These are phyloP conservation scores for Motacilla tschutschensis DNA, from an alignment of 2,113 vertebrate species.

Conservation along the genomic window DNA sequence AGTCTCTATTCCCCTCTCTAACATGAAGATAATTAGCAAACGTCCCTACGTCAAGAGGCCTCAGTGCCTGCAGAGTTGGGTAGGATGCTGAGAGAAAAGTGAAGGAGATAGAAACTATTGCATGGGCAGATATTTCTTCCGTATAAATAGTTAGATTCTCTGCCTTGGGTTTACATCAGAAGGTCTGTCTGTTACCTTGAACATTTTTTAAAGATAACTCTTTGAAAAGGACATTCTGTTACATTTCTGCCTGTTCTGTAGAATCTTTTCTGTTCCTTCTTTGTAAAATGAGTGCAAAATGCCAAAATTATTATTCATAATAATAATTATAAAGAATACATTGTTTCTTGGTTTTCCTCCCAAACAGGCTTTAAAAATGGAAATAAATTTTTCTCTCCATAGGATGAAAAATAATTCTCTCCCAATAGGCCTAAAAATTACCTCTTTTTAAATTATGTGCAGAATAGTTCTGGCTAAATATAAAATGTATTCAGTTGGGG, in stretches of 20 bases:
- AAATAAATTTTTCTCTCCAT: constrained; percentile 57
- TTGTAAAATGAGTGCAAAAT: constrained; percentile 62
- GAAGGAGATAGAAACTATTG: constrained; percentile 33
- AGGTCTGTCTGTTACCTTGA: constrained; percentile 57
- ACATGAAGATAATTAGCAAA: background rate
- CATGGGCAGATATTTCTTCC: constrained; percentile 54
- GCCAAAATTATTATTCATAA: constrained; percentile 57
- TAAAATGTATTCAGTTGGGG: constrained; percentile 74
- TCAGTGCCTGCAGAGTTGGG: background rate
- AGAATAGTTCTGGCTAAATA: constrained; percentile 81
- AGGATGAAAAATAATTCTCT: constrained; percentile 67
- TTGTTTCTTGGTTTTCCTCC: constrained; percentile 53
- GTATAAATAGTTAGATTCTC: constrained; percentile 39
- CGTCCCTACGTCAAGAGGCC: background rate
- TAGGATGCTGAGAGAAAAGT: constrained; percentile 33
- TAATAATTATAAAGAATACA: constrained; percentile 57
- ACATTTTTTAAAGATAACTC: constrained; percentile 49
- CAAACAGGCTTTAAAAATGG: constrained; percentile 44
- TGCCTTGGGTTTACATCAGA: constrained; percentile 61
- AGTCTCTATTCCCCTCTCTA: background rate
- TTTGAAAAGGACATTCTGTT: constrained; percentile 63
- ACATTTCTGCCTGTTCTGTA: constrained; percentile 64
- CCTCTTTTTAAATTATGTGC: constrained; percentile 85
- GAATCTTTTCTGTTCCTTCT: constrained; percentile 63
- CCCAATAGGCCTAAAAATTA: constrained; percentile 74